Percentiles rank a stretch among this genome's conserved stretches.
Conservation (phyloP, 2,113 vertebrate species). For the Ctenomys sociabilis region DNA sequence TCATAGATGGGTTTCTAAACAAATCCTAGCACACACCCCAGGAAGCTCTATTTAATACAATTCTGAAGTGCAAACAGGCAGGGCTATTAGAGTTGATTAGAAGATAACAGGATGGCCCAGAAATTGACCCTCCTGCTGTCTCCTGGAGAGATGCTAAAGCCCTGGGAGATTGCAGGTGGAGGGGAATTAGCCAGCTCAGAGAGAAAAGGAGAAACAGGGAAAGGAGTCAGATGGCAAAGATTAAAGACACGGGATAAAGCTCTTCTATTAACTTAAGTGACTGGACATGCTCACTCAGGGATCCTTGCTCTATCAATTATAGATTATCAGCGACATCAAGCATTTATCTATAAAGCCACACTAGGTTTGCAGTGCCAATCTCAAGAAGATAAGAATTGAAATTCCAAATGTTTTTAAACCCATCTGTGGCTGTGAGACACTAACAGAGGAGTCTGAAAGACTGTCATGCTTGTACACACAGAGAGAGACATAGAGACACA, state of each 20-base stretch:
- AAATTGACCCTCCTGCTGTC: constrained; percentile 39
- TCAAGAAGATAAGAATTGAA: constrained; percentile 78
- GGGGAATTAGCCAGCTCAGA: constrained; percentile 21
- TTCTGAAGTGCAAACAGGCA: constrained; percentile 79
- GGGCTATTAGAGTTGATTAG: constrained; percentile 81
- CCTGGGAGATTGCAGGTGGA: constrained; percentile 62
- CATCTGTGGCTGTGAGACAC: constrained; percentile 77
- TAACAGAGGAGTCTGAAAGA: constrained; percentile 81
- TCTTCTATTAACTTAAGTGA: constrained; percentile 82
- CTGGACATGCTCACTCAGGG: constrained; percentile 74
- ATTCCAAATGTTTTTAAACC: constrained; percentile 81
- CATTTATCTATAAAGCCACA: constrained; percentile 52
- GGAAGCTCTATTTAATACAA: constrained; percentile 83
- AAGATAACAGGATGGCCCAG: constrained; percentile 81
- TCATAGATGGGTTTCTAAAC: constrained; percentile 83
- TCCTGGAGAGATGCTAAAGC: constrained; percentile 34
- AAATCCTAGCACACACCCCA: constrained; percentile 80
- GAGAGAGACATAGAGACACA: too few species aligned
- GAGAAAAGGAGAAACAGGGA: constrained; percentile 14
- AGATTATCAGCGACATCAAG: constrained; percentile 79
- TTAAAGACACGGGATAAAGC: constrained; percentile 68
- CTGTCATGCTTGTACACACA: constrained; percentile 64
- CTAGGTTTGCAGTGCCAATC: constrained; percentile 71
- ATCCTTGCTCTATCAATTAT: constrained; percentile 65
- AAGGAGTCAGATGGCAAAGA: constrained; percentile 71